These are phyloP conservation scores for Drosophila meridiana DNA, from an alignment of 2,888 invertebrate species.

Conservation along the genomic window DNA sequence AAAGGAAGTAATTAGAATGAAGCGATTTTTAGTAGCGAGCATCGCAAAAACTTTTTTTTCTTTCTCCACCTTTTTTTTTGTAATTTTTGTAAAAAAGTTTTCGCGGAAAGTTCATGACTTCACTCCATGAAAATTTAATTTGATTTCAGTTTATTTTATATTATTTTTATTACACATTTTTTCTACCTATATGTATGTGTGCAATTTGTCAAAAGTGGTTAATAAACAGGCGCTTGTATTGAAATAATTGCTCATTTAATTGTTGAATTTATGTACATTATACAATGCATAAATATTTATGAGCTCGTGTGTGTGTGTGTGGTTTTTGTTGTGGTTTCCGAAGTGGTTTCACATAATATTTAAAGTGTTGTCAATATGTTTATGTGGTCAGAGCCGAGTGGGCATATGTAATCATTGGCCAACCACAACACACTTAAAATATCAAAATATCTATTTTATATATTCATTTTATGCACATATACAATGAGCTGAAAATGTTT, in stretches of 20 bases:
- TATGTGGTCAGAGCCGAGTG: slow-evolving; percentile 23
- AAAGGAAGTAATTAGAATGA: slow-evolving; percentile 83
- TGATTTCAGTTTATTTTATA: slow-evolving; percentile 37
- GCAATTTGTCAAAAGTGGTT: slow-evolving; percentile 50
- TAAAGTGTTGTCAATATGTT: slow-evolving; percentile 38
- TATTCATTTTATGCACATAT: not conserved
- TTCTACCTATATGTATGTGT: not conserved
- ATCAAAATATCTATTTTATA: not conserved
- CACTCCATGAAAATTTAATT: slow-evolving; percentile 58
- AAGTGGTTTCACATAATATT: slow-evolving; percentile 25
- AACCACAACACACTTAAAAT: not conserved
- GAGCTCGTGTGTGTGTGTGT: slow-evolving; percentile 9
- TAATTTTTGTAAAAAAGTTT: slow-evolving; percentile 44
- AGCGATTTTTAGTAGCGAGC: slow-evolving; percentile 75
- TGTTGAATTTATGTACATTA: slow-evolving; percentile 76
- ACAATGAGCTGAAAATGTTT: not conserved
- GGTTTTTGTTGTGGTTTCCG: slow-evolving; percentile 42
- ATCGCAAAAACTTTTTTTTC: slow-evolving; percentile 32
- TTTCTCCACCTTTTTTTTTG: slow-evolving; percentile 2
- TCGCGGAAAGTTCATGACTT: slow-evolving; percentile 50
- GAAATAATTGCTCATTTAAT: slow-evolving; percentile 71
- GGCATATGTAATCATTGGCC: not conserved
- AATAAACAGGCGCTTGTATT: slow-evolving; percentile 66
- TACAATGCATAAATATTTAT: slow-evolving; percentile 58
- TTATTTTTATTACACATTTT: slow-evolving; percentile 23